Base-by-base conservation (phyloP, 2,797 vertebrate genomes). In the Oreochromis grahami region DNA sequence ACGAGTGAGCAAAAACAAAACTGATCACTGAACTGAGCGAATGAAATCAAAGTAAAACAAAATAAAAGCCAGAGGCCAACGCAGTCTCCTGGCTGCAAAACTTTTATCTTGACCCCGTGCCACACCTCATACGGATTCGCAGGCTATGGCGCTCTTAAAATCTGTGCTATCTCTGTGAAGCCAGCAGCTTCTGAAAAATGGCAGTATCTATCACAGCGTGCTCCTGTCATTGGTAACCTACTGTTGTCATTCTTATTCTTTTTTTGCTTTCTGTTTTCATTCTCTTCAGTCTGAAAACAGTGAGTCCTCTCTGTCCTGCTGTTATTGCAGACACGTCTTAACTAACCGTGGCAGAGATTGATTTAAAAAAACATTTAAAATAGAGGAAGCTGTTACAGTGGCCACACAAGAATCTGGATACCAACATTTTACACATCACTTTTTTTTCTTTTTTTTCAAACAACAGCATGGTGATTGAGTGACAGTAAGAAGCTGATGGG, bases 351-450 rank as follows among this genome's bases (percentile, higher is more conserved):
- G 12, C 60, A 60, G 56, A 63, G 4, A n/a, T 63, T 63, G 36
- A 36, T 60, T 19, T 0, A 0, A 7, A 52, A 52, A 53, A 24
- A 12, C 10, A 24, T 53, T 24, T 53, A 24, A 53, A 55, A 55
- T 55, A 26, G 21, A 14, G 1, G 4, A 55, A 2, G 1, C 6
- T 14, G 12, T 55, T 26, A 55, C 0, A 55, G 21, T 21, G 21
- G 6, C 11, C 52, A 53, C 52, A 53, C 21, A 24, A 21, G 52
- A 53, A 24, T 53, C 21, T 53, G 52, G 6, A 24, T 24, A 11
- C 52, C n/a, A 13, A 53, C 21, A 53, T 53, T 24, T 53, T 53
- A 11, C n/a, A 53, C 13, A 13, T 52, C n/a, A 21, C 51, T 51
- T n/a, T 10, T 5, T 3, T 8, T 32, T 34, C 7, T 55, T 56